Conservation (phyloP, 2,113 vertebrate genomes). For the Hymenochirus boettgeri region DNA sequence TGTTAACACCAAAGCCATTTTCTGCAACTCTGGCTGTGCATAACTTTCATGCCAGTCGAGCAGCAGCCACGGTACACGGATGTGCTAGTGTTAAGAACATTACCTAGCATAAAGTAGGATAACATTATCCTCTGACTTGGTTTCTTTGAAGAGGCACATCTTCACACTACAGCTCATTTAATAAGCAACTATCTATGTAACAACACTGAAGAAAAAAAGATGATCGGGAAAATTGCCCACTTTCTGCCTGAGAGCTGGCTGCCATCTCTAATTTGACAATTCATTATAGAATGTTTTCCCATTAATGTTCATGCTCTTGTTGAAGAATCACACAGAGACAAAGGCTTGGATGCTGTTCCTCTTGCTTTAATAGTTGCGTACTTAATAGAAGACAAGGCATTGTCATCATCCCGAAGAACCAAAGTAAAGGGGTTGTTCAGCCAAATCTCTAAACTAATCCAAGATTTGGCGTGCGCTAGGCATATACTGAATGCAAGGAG, state of each 20-base stretch:
- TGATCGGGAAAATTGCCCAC: constrained; percentile 3
- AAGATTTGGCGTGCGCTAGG: too few species aligned
- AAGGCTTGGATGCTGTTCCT: not conserved
- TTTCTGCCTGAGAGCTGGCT: constrained; percentile 21
- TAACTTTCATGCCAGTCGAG: not conserved
- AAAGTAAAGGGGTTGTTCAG: not conserved
- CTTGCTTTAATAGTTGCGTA: constrained; percentile 25
- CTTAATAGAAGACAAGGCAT: constrained; percentile 14
- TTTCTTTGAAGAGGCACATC: not conserved
- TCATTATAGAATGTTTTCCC: constrained; percentile 34
- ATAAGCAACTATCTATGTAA: constrained; percentile 21
- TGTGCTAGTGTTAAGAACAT: not conserved
- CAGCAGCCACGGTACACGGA: not conserved
- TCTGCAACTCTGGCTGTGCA: not conserved
- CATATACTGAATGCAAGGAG: too few species aligned
- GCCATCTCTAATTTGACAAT: constrained; percentile 33
- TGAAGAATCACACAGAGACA: constrained; percentile 29
- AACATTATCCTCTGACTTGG: not conserved
- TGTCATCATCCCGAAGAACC: constrained; percentile 14
- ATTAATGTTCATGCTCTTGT: constrained; percentile 29
- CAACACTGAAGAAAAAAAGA: constrained; percentile 10
- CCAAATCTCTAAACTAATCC: too few species aligned
- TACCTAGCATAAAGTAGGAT: constrained; percentile 1
- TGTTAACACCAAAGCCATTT: too few species aligned
- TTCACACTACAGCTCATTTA: constrained; percentile 2